Conservation (phyloP, 2,797 vertebrate species). For the Limnodromus scolopaceus region DNA sequence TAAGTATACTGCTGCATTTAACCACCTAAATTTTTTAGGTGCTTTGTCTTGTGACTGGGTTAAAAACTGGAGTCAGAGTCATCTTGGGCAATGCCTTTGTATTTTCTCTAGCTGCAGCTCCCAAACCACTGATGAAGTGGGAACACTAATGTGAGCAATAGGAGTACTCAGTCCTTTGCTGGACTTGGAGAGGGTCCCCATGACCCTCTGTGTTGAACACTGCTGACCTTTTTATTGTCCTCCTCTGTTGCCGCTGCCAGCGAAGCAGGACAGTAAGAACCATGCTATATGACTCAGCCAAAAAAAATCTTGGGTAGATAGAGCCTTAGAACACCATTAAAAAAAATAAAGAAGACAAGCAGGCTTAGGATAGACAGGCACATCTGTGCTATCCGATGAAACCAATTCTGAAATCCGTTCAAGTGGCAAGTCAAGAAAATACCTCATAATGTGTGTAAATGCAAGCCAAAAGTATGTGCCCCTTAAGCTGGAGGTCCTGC, state of each 20-base stretch:
- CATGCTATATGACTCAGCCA: neutral
- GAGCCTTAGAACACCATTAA: neutral
- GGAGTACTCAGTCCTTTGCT: neutral
- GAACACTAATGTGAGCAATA: neutral
- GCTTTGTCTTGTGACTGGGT: neutral
- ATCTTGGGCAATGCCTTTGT: neutral
- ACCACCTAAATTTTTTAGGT: rapidly evolving
- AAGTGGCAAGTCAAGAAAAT: neutral
- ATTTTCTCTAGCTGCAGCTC: neutral
- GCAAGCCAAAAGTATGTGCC: neutral
- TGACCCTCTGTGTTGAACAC: neutral
- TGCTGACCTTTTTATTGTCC: neutral
- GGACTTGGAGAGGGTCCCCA: neutral
- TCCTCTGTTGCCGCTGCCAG: neutral
- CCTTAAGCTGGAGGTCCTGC: neutral
- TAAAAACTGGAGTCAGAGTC: neutral
- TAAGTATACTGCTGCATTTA: neutral
- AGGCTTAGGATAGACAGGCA: neutral
- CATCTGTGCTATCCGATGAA: neutral
- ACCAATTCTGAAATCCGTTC: neutral
- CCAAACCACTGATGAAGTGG: neutral
- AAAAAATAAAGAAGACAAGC: neutral
- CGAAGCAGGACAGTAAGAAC: neutral
- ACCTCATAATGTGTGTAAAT: neutral
- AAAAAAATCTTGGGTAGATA: neutral